Evolutionary conservation across 37 sponge, comb jelly and placozoan genomes (phyloP).

Genomic region (Oopsacas minuta): DNA sequence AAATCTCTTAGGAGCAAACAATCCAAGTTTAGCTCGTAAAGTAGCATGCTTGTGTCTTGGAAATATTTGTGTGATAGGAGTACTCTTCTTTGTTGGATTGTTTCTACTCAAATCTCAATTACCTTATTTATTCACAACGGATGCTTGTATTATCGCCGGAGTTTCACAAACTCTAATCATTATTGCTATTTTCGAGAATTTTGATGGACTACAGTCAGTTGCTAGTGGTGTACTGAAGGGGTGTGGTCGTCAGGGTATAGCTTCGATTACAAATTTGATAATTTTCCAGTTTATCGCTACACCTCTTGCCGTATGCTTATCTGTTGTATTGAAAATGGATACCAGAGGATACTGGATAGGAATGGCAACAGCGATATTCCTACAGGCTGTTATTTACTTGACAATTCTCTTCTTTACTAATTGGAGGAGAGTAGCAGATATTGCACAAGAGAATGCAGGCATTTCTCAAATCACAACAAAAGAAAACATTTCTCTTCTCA

Average conservation of each 20-base stretch:
- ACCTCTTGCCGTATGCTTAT: neutral
- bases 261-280: neutral
- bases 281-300: neutral
- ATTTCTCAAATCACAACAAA: too few species aligned
- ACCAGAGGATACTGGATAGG: neutral
- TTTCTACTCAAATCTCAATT: neutral
- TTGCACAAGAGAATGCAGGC: neutral
- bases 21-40: neutral
- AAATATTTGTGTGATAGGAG: neutral
- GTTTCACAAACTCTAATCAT: neutral
- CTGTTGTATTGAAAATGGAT: neutral
- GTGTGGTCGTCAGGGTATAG: neutral
- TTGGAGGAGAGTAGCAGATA: neutral
- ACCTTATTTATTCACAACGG: neutral
- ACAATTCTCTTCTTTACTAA: neutral
- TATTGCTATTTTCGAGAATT: neutral
- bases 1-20: slow-evolving; percentile 23
- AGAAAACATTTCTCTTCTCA: too few species aligned
- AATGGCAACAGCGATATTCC: neutral
- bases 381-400: neutral
- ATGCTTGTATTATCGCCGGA: neutral
- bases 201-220: neutral
- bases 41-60: neutral
- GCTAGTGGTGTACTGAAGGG: slow-evolving; percentile 1
- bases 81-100: neutral